Evolutionary conservation across 1,140 invertebrate species (phyloP), one percentile per base, ranked within the genome.

Genomic region (Oscheius sp.): DNA sequence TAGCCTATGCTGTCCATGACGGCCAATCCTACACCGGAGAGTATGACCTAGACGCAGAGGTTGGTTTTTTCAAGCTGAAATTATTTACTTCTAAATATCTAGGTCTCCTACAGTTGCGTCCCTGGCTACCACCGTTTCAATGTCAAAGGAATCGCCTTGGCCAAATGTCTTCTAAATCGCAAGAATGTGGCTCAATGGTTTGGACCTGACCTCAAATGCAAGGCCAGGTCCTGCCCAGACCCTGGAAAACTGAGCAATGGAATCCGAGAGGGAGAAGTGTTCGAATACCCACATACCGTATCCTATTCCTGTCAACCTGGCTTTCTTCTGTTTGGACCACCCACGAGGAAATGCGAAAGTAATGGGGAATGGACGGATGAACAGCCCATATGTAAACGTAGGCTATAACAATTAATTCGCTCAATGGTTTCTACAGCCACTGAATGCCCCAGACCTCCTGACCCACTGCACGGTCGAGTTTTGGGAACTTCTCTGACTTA

Each of bases 201-300:
- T 80, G 94, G 94, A 18, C 95, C 95, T 0, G 93, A 96, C 80
- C 91, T 98, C 66, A 90, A 90, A 38, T 98, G 95, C 80, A 91
- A 94, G 88, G 92, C 92, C 26, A 87, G 90, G 61, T 91, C 90
- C 32, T 97, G 94, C 83, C 92, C 91, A 0, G 88, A 91, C 69
- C 94, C 95, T 0, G 90, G 90, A 0, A 91, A 93, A 80, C 92
- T 95, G 10, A 86, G 91, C 0, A 93, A 97, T 80, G 95, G 94
- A 29, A 91, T 91, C 89, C 90, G 94, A 78, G 91, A 93, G 15
- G 93, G 93, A 0, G 84, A 94, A 79, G 92, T 92, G 79, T 93
- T 95, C 85, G 93, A 91, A 0, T 97, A 91, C 84, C 91, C 92
- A 3, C 95, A 94, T 82, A 89, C 90, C 15, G 75, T 86, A 4